Evolutionary conservation across 1,140 invertebrate genomes (phyloP), one percentile per base, ranked within the genome.

Genomic region (Hermetia illucens): DNA sequence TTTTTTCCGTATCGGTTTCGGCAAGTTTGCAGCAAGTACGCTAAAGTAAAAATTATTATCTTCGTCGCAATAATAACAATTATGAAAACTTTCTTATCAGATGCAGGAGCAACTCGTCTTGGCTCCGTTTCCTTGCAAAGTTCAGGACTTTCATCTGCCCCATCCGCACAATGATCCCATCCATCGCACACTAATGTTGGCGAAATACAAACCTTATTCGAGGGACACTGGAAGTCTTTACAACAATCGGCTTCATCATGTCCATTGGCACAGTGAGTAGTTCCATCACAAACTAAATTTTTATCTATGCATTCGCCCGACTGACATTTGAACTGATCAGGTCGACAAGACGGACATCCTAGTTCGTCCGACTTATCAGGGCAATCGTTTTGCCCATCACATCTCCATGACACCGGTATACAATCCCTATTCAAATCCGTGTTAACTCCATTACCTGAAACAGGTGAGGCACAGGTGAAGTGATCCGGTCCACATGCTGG

Each of bases 361-460:
- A 71, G 59, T 60, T 91, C 85, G 51, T 90, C 85, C 3, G 79
- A 82, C 13, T 74, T 74, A 56, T 91, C 86, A 2, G 69, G 63
- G 64, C 91, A 95, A 57, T 96, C 46, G 18, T 55, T 61, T 32
- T 61, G 57, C 0, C 55, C 55, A 22, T 61, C 62, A 47, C 42
- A 70, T 48, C 68, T 77, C 86, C 88, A 93, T 0, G 70, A 66
- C 1, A 67, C 60, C 0, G 88, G 87, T 42, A 95, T 87, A 57
- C 91, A 95, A 43, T 80, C 74, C 38, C 70, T 71, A 18, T 62
- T 61, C 51, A 46, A 51, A 42, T 48, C 55, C 39, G 45, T 53
- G 24, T 46, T 41, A 31, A 44, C 35, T 34, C 41, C 41, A 40
- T 42, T 55, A 0, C 47, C 50, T 2, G 52, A 44, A 3, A 55